Evolutionary conservation across 2,113 vertebrate genomes (phyloP).

Genomic region (Ibidorhyncha struthersii): DNA sequence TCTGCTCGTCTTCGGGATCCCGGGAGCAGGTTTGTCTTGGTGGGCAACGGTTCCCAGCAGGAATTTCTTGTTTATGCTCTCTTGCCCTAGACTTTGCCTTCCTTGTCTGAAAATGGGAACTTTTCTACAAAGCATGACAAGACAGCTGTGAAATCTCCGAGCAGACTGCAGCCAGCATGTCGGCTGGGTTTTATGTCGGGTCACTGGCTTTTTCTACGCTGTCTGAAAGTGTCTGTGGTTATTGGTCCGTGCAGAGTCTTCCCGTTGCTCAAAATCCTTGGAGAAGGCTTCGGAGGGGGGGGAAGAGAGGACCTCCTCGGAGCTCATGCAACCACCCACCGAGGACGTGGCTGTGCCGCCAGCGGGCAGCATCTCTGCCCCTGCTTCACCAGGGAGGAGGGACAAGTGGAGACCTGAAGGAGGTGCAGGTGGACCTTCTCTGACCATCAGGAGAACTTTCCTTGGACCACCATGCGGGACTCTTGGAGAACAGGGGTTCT

Average conservation of each 20-base stretch:
- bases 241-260: neutral
- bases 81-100: neutral
- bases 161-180: neutral
- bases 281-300: neutral
- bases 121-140: neutral
- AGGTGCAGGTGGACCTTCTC: neutral
- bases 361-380: neutral
- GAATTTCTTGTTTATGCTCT: neutral
- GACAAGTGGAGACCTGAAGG: neutral
- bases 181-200: neutral
- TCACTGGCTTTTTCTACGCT: neutral
- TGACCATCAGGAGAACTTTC: neutral
- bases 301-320: neutral
- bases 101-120: neutral
- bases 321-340: fast-evolving
- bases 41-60: neutral
- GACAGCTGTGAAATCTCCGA: neutral
- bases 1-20: neutral
- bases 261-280: neutral
- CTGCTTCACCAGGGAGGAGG: neutral
- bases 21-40: neutral
- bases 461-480: fast-evolving
- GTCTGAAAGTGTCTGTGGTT: neutral
- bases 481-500: neutral
- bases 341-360: fast-evolving